Evolutionary conservation across 2,113 vertebrate species (phyloP), one percentile per base, ranked within the genome.

Genomic region (Hydropotes inermis): DNA sequence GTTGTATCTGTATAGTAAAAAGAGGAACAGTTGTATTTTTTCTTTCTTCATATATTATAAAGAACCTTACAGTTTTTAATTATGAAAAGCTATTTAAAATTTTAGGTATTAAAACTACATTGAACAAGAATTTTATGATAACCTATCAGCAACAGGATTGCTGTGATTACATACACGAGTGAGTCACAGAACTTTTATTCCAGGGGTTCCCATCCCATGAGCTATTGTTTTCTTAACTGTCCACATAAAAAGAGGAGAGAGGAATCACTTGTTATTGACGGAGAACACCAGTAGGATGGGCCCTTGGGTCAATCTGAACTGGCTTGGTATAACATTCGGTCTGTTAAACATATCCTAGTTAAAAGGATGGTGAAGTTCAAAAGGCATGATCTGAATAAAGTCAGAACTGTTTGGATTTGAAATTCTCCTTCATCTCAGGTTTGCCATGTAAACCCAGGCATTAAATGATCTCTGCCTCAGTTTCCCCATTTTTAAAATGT

Each of bases 21-120:
- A 30, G n/a, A 82, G 2, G 13, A 4, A 1, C 55, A 12, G 1
- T n/a, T 33, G 89, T 61, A 17, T 39, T 92, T 88, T n/a, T 43
- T n/a, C 76, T 94, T 61, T 50, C 11, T 83, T 93, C 17, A 52
- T 33, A 64, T 76, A 50, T 39, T 74, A 23, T 92, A 83, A 95
- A 43, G 7, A 76, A 85, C 1, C 25, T 92, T 90, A 52, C 21
- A 84, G 7, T 54, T 98, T 95, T 95, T 94, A 92, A 81, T 90
- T 86, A 85, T 89, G 33, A 60, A 76, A 70, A 96, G 43, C 5
- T 78, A 61, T 58, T 88, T 57, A 83, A 86, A 89, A 74, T 30
- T 78, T 67, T 92, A 76, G 13, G 16, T 89, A 76, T 45, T 64
- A 92, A 55, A n/a, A 60, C 13, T 87, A 6, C 11, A 70, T 81